Evolutionary conservation across 2,888 invertebrate genomes (phyloP).

Genomic region (Theodoxus fluviatilis): DNA sequence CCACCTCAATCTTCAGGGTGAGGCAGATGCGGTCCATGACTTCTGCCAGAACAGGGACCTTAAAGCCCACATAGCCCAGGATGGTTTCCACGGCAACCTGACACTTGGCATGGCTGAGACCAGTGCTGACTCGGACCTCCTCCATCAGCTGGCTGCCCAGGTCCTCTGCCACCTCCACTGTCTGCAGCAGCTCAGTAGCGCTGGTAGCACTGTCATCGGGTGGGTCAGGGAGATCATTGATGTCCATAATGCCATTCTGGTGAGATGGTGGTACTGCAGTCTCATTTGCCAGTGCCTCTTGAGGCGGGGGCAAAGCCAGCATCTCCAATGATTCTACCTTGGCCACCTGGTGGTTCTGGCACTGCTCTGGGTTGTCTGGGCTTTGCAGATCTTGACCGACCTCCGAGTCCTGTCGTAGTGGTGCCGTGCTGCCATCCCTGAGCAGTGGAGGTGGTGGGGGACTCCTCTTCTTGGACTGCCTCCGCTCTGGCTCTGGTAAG

Average conservation of each 20-base stretch:
- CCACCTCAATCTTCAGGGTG: no score
- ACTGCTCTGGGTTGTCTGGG: no score
- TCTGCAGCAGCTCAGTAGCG: constrained; percentile 24
- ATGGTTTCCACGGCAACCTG: constrained; percentile 54
- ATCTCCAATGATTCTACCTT: no score
- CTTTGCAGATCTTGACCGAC: no score
- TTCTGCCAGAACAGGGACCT: constrained; percentile 40
- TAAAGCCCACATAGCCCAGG: constrained; percentile 44
- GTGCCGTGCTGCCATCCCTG: no score
- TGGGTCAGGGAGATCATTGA: constrained; percentile 28
- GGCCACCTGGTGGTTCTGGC: no score
- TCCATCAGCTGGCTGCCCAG: constrained; percentile 52
- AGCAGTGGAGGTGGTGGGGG: no score
- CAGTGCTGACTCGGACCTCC: constrained; percentile 50
- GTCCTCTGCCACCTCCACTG: constrained; percentile 27
- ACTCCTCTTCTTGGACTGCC: no score
- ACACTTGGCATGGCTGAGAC: constrained; percentile 54
- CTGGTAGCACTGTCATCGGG: no score
- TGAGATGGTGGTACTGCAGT: neutral
- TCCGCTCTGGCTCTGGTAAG: no score
- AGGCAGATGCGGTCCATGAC: constrained; percentile 46
- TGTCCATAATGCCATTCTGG: neutral
- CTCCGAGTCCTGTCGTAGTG: no score
- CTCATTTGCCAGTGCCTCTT: neutral
- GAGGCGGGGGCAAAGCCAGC: neutral